These are phyloP conservation scores for Spisula solida DNA, from an alignment of 2,888 invertebrate species.

Conservation along the genomic window DNA sequence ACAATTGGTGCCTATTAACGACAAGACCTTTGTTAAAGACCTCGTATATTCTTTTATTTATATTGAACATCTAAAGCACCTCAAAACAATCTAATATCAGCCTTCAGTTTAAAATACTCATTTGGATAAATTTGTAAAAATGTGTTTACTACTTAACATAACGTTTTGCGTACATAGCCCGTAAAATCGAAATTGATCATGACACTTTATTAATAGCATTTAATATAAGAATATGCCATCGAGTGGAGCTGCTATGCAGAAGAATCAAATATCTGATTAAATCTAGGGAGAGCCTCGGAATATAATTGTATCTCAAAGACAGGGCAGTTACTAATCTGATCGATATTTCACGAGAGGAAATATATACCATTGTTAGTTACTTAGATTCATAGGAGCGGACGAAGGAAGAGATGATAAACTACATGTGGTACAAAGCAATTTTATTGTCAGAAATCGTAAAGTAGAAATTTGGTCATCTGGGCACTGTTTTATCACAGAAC, in stretches of 20 bases:
- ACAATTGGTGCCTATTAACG: too few species aligned
- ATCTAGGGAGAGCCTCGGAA: not conserved
- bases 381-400: not conserved
- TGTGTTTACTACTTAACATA: too few species aligned
- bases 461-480: not conserved
- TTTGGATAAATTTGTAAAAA: too few species aligned
- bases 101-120: too few species aligned
- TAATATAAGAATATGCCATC: not conserved
- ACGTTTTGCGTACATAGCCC: too few species aligned
- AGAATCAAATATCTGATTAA: not conserved
- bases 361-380: not conserved
- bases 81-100: too few species aligned
- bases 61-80: too few species aligned
- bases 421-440: not conserved
- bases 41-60: too few species aligned
- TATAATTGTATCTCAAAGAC: slow-evolving; percentile 1
- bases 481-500: too few species aligned
- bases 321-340: not conserved
- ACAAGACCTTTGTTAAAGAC: too few species aligned
- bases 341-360: not conserved
- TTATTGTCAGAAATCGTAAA: not conserved
- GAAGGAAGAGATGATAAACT: not conserved
- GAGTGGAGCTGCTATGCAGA: not conserved
- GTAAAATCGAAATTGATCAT: too few species aligned
- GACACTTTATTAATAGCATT: slow-evolving; percentile 2